Base-by-base conservation (phyloP, 2,888 invertebrate species). In the Leptarthrus brevirostris region DNA sequence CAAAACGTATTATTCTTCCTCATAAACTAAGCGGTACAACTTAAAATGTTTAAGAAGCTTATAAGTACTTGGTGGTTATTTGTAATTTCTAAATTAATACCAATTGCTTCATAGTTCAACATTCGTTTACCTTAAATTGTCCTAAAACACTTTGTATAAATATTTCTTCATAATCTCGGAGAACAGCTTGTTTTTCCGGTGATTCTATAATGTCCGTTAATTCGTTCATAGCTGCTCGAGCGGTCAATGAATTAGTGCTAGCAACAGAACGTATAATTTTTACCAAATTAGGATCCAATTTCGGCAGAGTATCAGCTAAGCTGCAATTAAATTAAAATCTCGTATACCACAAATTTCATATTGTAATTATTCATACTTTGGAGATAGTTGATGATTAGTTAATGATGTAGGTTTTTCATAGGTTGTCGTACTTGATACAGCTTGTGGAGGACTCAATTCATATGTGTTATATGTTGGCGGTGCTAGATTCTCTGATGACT, bases 191-290 rank as follows among this genome's bases (percentile, higher is more conserved):
- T 76, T 84, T 85, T 36, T 85, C 86, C 1, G 82, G 81, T 10
- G 83, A 81, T 72, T 85, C 84, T 58, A 85, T 80, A 22, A 85
- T 85, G 73, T 84, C 84, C 2, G 80, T 79, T 2, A 85, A 76
- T 76, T 86, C 84, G 76, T 84, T 84, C 14, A 86, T 82, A 5
- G 85, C 83, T 2, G 85, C 85, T 20, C 86, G 81, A 0, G 91
- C 89, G 56, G 87, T 86, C 5, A 87, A 83, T 6, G 90, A 86
- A 80, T 92, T 90, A 12, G 88, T 84, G 81, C 88, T 90, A 47
- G 89, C 89, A 76, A 93, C 89, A 76, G 90, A 90, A 40, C 88
- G 87, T 78, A 85, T 87, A 77, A 83, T 86, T 83, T 83, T 87
- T 77, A 83, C 83, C 78, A 85, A 80, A 74, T 81, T 84, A 26